phyloP scores from a whole-genome alignment of 2,888 invertebrate genomes.

The Megastigmus dorsalis region DNA sequence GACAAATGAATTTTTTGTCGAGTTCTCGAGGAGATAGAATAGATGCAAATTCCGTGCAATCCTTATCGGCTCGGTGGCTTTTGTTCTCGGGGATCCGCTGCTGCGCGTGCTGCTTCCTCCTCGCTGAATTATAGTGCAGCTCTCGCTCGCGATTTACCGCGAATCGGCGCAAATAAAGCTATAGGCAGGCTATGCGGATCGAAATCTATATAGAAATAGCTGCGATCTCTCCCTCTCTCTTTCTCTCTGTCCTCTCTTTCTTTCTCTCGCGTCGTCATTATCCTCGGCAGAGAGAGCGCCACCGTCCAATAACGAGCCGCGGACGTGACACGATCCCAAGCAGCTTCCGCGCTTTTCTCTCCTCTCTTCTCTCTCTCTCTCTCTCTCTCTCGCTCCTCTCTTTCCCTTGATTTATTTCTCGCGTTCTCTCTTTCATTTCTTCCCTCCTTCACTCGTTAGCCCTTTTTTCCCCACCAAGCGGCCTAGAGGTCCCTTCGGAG shows the following conservation, averaged over 20 bases:
- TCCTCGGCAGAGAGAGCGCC: constrained; percentile 5
- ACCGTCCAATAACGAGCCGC: constrained; percentile 34
- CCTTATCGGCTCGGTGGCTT: constrained; percentile 20
- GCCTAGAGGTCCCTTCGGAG: constrained; percentile 24
- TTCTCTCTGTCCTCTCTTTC: not conserved
- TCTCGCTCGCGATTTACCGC: constrained; percentile 44
- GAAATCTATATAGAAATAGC: constrained; percentile 41
- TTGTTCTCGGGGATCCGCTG: constrained; percentile 25
- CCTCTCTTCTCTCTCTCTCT: not conserved
- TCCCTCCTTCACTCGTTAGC: constrained; percentile 39
- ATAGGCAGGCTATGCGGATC: constrained; percentile 11
- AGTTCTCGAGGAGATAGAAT: too few species aligned
- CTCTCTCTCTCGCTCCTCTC: not conserved
- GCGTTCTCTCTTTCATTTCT: constrained; percentile 40
- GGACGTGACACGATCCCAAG: constrained; percentile 27
- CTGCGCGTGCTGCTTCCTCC: too few species aligned
- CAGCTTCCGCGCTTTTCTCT: constrained; percentile 18
- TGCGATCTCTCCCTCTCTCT: not conserved
- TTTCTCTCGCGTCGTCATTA: constrained; percentile 23
- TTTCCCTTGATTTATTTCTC: constrained; percentile 48
- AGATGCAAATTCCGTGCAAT: constrained; percentile 36
- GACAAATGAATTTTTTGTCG: constrained; percentile 47
- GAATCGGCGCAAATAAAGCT: constrained; percentile 37
- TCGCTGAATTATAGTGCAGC: constrained; percentile 10
- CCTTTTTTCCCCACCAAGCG: constrained; percentile 7